Evolutionary conservation across 2,888 invertebrate species (phyloP), one percentile per base, ranked within the genome.

Genomic region (Acrocyrtus sp.): DNA sequence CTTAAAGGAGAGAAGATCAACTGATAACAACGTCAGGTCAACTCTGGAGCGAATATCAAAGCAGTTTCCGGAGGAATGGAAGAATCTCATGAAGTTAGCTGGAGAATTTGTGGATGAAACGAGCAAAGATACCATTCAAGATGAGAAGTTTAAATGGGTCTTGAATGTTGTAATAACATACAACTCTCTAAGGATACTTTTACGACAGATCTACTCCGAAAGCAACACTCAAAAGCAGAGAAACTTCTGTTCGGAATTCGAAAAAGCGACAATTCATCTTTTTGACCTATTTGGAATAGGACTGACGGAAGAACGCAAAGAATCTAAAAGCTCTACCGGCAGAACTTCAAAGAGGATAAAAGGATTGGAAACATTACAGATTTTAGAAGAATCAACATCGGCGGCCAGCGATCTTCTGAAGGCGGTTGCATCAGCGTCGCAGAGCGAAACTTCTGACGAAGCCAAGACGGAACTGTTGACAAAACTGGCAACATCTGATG

Each of bases 61-160:
- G 34, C 57, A 57, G 45, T 70, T 63, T 45, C 70, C 70, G 4
- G 57, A 70, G 10, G 63, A 70, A n/a, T 70, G 70, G 70, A 63
- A 57, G 41, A 70, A 70, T 51, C 57, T 70, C 5, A 62, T 63
- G 63, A 70, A 70, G 27, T 29, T 63, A 19, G 48, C 56, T 8
- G 21, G 51, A 43, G 34, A 43, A 17, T 70, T 63, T 34, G 62
- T 70, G n/a, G 63, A 57, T 3, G 69, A 62, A 12, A 53, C 12
- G 6, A 68, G 43, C 27, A 50, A 63, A 17, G 39, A 15, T 12
- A 57, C 41, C 26, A n/a, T 41, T 21, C 48, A 63, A 17, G 51
- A 62, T 19, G 62, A 39, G n/a, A 70, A 51, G 26, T n/a, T 57
- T 21, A 62, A 50, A 15, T 70, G 70, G 70, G 41, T 63, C 19